Conservation (phyloP, 2,113 vertebrate species). For the Bos taurus region DNA sequence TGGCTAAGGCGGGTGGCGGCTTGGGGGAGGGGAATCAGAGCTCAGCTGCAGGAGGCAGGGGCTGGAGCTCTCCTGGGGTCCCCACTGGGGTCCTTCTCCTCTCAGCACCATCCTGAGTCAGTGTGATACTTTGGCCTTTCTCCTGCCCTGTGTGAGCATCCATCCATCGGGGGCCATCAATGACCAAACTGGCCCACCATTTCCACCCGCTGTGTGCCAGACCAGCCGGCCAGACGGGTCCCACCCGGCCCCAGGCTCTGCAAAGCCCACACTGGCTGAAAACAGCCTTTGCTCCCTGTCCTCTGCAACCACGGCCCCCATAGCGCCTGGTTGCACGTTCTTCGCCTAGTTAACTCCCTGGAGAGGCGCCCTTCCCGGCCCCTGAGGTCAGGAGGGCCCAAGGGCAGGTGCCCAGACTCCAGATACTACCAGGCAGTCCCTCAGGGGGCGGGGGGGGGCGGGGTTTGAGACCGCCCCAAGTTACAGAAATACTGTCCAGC, state of each 20-base stretch:
- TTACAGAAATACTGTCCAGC: neutral
- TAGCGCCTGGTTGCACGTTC: rapidly evolving
- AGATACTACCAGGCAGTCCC: no score
- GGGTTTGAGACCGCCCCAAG: rapidly evolving
- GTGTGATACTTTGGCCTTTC: rapidly evolving
- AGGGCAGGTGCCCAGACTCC: neutral
- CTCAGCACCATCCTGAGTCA: neutral
- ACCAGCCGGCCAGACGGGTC: rapidly evolving
- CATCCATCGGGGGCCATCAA: rapidly evolving
- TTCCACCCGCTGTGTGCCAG: neutral
- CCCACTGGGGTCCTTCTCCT: neutral
- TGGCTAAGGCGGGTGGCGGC: rapidly evolving
- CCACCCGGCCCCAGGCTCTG: rapidly evolving
- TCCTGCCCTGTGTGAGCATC: rapidly evolving
- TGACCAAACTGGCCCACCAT: neutral
- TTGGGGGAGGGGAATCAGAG: no score
- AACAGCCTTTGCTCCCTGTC: rapidly evolving
- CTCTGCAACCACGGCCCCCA: neutral
- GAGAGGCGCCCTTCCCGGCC: neutral
- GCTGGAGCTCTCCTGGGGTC: neutral
- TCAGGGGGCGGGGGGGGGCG: rapidly evolving
- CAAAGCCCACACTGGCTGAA: neutral
- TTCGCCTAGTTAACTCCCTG: neutral
- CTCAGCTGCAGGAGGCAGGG: neutral
- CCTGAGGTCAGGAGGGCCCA: neutral